Evolutionary conservation across 2,113 vertebrate species (phyloP).

Genomic region (Callopanchax toddi): DNA sequence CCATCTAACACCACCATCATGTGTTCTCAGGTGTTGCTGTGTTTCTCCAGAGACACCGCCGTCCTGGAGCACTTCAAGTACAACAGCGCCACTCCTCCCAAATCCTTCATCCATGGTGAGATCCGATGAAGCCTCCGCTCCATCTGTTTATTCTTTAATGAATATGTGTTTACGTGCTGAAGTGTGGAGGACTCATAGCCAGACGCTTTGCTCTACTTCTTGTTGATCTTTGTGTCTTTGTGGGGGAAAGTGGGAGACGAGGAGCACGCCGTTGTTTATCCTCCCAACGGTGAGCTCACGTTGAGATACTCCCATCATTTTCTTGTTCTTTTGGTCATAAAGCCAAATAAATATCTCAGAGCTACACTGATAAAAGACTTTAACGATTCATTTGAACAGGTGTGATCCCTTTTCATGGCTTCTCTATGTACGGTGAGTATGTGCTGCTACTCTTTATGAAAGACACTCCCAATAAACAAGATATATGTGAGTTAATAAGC

Average conservation of each 20-base stretch:
- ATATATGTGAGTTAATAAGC: not conserved
- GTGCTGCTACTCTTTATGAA: not conserved
- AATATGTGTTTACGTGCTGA: not conserved
- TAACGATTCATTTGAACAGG: slow-evolving; percentile 73
- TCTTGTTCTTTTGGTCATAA: not conserved
- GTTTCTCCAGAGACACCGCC: slow-evolving; percentile 94
- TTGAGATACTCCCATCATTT: not conserved
- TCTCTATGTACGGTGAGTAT: slow-evolving; percentile 98
- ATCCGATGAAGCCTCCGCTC: not conserved
- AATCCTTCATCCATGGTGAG: slow-evolving; percentile 92
- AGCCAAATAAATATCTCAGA: not conserved
- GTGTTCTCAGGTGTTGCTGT: slow-evolving; percentile 88
- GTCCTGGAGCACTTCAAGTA: slow-evolving; percentile 92
- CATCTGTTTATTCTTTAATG: not conserved
- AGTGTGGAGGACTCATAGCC: not conserved
- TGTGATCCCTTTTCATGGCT: slow-evolving; percentile 97
- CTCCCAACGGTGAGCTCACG: slow-evolving; percentile 90
- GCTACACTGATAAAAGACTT: not conserved
- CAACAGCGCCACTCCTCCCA: slow-evolving; percentile 94
- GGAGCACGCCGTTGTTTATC: slow-evolving; percentile 92
- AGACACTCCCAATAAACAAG: too few relatives aligned
- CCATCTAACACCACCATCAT: not conserved
- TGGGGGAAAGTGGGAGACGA: slow-evolving; percentile 86
- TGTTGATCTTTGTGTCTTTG: slow-evolving; percentile 10
- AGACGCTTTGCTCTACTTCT: not conserved